These are phyloP conservation scores for Busseola fusca DNA, from an alignment of 2,888 invertebrate species.

Conservation along the genomic window DNA sequence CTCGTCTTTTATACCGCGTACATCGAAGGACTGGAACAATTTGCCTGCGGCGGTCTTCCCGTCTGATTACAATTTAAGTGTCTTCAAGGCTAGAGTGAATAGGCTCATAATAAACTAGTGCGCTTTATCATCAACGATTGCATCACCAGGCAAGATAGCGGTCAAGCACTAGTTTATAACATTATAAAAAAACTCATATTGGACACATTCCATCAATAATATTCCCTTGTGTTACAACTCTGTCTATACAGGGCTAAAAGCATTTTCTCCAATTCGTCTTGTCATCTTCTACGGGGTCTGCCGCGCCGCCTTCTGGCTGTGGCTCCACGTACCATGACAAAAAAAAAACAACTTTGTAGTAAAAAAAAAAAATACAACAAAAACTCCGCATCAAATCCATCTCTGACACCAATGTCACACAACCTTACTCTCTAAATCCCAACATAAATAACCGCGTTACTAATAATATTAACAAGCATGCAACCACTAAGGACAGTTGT, in stretches of 20 bases:
- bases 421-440: conserved; percentile 49
- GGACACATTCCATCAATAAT: too few species aligned
- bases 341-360: background rate
- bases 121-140: too few species aligned
- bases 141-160: too few species aligned
- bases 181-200: too few species aligned
- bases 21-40: too few species aligned
- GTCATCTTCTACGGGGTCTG: background rate
- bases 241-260: background rate
- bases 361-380: background rate
- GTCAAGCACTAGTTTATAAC: too few species aligned
- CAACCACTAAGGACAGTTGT: conserved; percentile 54
- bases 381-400: background rate
- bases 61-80: too few species aligned
- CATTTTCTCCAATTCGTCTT: background rate
- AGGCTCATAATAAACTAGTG: too few species aligned
- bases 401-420: conserved; percentile 16
- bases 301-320: background rate
- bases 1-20: too few species aligned
- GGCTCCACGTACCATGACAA: background rate
- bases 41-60: too few species aligned
- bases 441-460: conserved; percentile 32
- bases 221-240: background rate
- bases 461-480: conserved; percentile 34
- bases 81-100: too few species aligned